These are phyloP conservation scores for Hydropsyche tenuis DNA, from an alignment of 1,140 invertebrate genomes.

Conservation along the genomic window DNA sequence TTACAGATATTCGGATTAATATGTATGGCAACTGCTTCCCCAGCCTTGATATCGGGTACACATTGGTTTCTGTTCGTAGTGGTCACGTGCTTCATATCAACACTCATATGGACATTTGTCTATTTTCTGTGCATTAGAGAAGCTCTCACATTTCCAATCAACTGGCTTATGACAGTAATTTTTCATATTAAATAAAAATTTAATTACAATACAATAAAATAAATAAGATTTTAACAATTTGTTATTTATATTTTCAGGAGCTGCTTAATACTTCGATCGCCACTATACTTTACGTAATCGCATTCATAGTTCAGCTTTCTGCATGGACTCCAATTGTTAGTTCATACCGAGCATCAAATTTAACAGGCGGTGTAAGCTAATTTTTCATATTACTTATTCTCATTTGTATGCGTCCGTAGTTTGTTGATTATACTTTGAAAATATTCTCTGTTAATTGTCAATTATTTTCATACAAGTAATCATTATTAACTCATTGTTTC, in stretches of 20 bases:
- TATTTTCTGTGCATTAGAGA: conserved; percentile 82
- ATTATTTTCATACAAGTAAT: conserved; percentile 25
- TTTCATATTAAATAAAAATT: not conserved
- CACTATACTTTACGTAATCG: conserved; percentile 77
- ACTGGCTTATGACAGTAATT: conserved; percentile 84
- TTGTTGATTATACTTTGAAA: too few relatives aligned
- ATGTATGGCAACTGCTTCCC: conserved; percentile 78
- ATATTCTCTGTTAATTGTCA: not conserved
- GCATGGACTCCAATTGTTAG: conserved; percentile 62
- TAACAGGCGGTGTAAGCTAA: conserved; percentile 75
- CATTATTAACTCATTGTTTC: not conserved
- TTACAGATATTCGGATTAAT: conserved; percentile 82
- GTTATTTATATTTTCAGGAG: conserved; percentile 81
- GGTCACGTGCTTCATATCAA: conserved; percentile 80
- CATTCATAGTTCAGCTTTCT: conserved; percentile 79
- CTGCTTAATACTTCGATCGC: conserved; percentile 75
- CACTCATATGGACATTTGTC: conserved; percentile 79
- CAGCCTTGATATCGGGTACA: conserved; percentile 66
- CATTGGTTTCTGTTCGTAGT: conserved; percentile 86
- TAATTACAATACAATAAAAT: not conserved
- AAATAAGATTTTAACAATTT: too few relatives aligned
- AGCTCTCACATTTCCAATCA: conserved; percentile 77
- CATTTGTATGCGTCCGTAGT: not conserved
- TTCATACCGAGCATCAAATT: conserved; percentile 65
- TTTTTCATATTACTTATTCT: conserved; percentile 34